These are phyloP conservation scores for Globia sparganii DNA, from an alignment of 2,888 invertebrate genomes.

Conservation along the genomic window DNA sequence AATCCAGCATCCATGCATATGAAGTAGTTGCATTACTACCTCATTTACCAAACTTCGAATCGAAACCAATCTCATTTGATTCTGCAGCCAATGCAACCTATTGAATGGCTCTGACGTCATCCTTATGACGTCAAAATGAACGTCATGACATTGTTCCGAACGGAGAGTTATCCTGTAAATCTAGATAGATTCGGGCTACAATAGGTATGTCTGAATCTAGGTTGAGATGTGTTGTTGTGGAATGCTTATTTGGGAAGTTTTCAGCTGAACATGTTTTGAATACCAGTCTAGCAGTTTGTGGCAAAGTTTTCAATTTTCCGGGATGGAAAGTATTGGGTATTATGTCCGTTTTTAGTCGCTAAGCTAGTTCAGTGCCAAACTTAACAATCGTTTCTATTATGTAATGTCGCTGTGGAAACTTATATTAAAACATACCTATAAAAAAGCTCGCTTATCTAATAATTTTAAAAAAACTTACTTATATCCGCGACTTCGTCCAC, in stretches of 20 bases:
- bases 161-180: constrained; percentile 36
- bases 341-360: too few relatives aligned
- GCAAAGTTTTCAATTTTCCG: neutral
- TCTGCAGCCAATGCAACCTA: constrained; percentile 36
- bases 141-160: constrained; percentile 48
- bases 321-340: neutral
- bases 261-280: neutral
- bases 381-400: too few relatives aligned
- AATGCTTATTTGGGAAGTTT: constrained; percentile 16
- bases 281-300: neutral
- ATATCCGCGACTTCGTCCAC: too few relatives aligned
- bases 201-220: constrained; percentile 35
- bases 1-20: neutral
- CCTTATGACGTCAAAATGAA: constrained; percentile 44
- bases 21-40: constrained; percentile 1
- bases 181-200: constrained; percentile 13
- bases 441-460: too few relatives aligned
- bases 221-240: constrained; percentile 13
- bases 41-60: constrained; percentile 27
- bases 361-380: neutral
- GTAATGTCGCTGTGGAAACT: neutral
- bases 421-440: neutral
- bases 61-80: constrained; percentile 38
- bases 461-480: too few relatives aligned
- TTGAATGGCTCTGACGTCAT: constrained; percentile 49